Evolutionary conservation across 1,140 invertebrate species (phyloP), one percentile per base, ranked within the genome.

Genomic region (Plodia interpunctella): DNA sequence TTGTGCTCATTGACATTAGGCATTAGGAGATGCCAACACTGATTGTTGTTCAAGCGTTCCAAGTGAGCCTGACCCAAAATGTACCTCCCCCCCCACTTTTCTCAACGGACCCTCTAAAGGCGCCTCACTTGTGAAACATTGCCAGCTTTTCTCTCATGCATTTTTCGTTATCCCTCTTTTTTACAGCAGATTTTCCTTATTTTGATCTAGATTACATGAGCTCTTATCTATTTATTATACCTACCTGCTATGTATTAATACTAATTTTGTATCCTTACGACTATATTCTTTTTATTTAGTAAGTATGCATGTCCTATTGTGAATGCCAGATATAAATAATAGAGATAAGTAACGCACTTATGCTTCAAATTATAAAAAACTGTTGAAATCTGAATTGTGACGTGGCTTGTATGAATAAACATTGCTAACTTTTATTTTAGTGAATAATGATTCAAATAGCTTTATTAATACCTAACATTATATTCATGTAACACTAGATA

Each of bases 41-140:
- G 62, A 82, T 76, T 78, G 67, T 69, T 69, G 72, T 72, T 80
- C 81, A 80, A 81, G 80, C 80, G 75, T 80, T 81, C 76, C 81
- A 80, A 83, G 80, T 83, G 75, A 86, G 83, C 76, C 79, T 78
- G 56, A 72, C 66, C 69, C 65, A 74, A 65, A 72, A 76, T 61
- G 35, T 44, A 10, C 25, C 15, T 28, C 13, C 51, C 51, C n/a
- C n/a, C n/a, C n/a, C n/a, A n/a, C n/a, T 25, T 25, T 9, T 51
- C 52, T 44, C 5, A 51, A 49, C 54, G 11, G 25, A 3, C 38
- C 56, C 44, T 49, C 50, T 53, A 72, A 87, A 83, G 87, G 87
- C 87, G 87, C 87, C 84, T 89, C 84, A 87, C 84, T 87, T 89
- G 87, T 89, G 87, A 83, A 81, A 87, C 87, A 78, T 77, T 68